Percentiles rank a stretch among this genome's conserved stretches.
phyloP scores from a whole-genome alignment of 1,140 invertebrate genomes.

The Maconellicoccus hirsutus region DNA sequence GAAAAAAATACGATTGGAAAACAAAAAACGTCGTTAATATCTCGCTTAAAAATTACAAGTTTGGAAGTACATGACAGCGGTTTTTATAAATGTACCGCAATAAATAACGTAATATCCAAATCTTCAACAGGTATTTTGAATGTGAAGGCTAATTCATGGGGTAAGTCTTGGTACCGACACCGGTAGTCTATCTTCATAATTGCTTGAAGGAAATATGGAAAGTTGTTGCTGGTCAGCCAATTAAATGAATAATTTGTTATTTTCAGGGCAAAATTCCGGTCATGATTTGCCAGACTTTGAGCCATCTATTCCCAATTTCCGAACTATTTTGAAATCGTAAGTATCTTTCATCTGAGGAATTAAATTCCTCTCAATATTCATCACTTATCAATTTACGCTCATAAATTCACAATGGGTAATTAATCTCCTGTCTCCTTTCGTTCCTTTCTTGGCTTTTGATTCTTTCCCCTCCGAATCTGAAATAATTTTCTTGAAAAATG shows the following conservation, averaged over 20 bases:
- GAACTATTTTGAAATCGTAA: conserved; percentile 7
- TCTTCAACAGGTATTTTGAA: conserved; percentile 47
- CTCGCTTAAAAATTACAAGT: conserved; percentile 45
- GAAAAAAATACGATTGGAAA: conserved; percentile 21
- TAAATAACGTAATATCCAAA: conserved; percentile 46
- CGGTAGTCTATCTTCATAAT: too few relatives aligned
- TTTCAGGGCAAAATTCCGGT: background rate
- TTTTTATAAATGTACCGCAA: conserved; percentile 54
- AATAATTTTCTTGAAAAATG: too few relatives aligned
- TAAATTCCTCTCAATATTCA: too few relatives aligned
- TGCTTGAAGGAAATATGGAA: too few relatives aligned
- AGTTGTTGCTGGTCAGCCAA: too few relatives aligned
- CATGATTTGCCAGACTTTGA: conserved; percentile 9
- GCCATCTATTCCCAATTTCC: background rate
- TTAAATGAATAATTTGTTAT: background rate
- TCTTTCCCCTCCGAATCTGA: too few relatives aligned
- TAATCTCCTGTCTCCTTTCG: too few relatives aligned
- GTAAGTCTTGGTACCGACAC: too few relatives aligned
- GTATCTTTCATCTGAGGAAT: too few relatives aligned
- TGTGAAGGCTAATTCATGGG: conserved; percentile 37
- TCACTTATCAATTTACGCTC: too few relatives aligned
- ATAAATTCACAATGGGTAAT: too few relatives aligned
- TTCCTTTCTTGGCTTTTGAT: too few relatives aligned
- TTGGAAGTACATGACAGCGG: conserved; percentile 53
- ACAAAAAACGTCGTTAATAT: conserved; percentile 32